Evolutionary conservation across 2,797 vertebrate genomes (phyloP), one percentile per base, ranked within the genome.

Genomic region (Rachycentron canadum): DNA sequence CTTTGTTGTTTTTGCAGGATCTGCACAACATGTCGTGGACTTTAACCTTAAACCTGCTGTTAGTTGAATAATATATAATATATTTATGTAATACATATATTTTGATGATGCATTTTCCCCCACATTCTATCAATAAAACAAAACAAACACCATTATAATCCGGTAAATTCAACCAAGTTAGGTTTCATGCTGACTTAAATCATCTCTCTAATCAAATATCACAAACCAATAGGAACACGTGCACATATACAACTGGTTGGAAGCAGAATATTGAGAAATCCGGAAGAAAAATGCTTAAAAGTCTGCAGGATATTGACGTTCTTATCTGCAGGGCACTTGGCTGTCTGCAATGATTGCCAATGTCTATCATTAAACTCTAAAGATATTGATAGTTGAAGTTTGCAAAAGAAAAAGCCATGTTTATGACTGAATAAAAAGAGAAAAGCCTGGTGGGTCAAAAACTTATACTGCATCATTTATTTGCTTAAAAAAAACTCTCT

Each of bases 271-370:
- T 28, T 6, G 17, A 63, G 38, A 43, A 7, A 52, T 38, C 2
- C 25, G 38, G 25, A 14, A 32, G 56, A 38, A 45, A 65, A 43
- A 3, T 11, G 23, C 25, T 36, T 38, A 4, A 23, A 60, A 61
- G 17, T 26, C 61, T 13, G 62, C 13, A 72, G 50, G 23, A 9
- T 43, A 34, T 59, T 52, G 52, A 23, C 21, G 21, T 41, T 28
- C 2, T 10, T 61, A 40, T 67, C 41, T 76, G 41, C 40, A 50
- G 26, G 57, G n/a, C 30, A 2, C 34, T 40, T 28, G 23, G 55
- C 40, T 62, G 65, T 76, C 65, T 56, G 57, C 40, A 19, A 38
- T 6, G 64, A 63, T 34, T 47, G 38, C 73, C 16, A 41, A 14
- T 7, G 11, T 32, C n/a, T 9, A 21, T 17, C 45, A 36, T 17